Evolutionary conservation across 2,888 invertebrate genomes (phyloP), one percentile per base, ranked within the genome.

Genomic region (Drosophila hawaiiensis): DNA sequence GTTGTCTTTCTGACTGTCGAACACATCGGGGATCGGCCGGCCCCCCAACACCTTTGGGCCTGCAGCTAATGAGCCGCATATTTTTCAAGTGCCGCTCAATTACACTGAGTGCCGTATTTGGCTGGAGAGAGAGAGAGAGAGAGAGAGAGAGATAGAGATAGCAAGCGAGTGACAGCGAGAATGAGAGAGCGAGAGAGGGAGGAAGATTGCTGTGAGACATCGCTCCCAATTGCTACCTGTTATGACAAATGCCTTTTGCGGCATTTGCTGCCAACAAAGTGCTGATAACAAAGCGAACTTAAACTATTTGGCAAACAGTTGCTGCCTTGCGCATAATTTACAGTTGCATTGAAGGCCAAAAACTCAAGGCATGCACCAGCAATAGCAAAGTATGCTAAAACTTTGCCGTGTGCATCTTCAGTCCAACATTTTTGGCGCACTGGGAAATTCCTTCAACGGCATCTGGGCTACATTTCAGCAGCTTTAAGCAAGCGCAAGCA

Each of bases 21-120:
- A 72, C 55, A 56, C 80, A 56, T 76, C 49, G 56, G 69, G 72
- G 72, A 47, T 47, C 47, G 35, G 19, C 7, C 16, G 5, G 19
- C 28, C 29, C n/a, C 25, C 62, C 55, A 76, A 73, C 82, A 82
- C 76, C 82, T 70, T 72, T 63, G 76, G 72, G 78, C 56, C 70
- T 64, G 74, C 76, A 83, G 74, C 89, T 88, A 88, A 88, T 86
- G 91, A 88, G 86, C 83, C 88, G 84, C 84, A 90, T 78, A 86
- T 90, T 89, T 83, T 78, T 77, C 75, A 90, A 88, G 88, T 89
- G 87, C 73, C 76, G 81, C 88, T 86, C 88, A 89, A 88, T 88
- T 88, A 90, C 90, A 78, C 72, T 90, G 89, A 88, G 89, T 90
- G 90, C 90, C 29, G 73, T 73, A 67, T 81, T 58, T 52, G 64